Evolutionary conservation across 1,140 invertebrate genomes (phyloP).

Genomic region (Bicyclus anynana): DNA sequence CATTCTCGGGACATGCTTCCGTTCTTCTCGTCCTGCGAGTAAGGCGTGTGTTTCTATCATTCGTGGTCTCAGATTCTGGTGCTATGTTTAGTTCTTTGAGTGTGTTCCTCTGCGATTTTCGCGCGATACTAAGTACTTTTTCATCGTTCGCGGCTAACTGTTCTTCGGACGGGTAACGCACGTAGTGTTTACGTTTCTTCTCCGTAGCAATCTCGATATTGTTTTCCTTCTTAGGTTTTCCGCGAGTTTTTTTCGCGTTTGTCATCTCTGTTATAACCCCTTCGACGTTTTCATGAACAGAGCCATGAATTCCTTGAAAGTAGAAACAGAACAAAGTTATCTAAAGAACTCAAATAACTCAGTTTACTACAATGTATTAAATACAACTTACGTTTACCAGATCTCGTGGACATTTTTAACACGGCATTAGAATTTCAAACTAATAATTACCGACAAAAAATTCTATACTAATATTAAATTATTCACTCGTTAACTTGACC

Average conservation of each 20-base stretch:
- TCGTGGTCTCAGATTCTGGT: constrained; percentile 20
- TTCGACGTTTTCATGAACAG: constrained; percentile 27
- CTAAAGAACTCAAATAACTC: neutral
- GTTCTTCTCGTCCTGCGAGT: constrained; percentile 35
- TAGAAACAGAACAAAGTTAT: neutral
- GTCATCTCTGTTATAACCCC: constrained; percentile 21
- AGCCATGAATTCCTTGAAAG: constrained; percentile 45
- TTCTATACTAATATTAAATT: no score
- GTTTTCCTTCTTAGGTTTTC: constrained; percentile 38
- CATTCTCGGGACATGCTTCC: constrained; percentile 16
- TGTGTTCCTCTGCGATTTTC: constrained; percentile 35
- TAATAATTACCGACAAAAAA: no score
- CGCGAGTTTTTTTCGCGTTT: constrained; percentile 46
- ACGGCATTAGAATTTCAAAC: neutral
- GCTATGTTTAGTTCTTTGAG: constrained; percentile 46
- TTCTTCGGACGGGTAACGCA: constrained; percentile 48
- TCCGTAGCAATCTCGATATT: constrained; percentile 28
- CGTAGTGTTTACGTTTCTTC: constrained; percentile 51
- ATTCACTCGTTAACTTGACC: no score
- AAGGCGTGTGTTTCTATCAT: constrained; percentile 23
- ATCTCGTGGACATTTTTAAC: constrained; percentile 57
- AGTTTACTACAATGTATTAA: neutral
- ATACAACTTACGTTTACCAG: constrained; percentile 57
- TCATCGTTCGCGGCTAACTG: constrained; percentile 20
- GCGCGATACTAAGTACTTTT: constrained; percentile 11